Evolutionary conservation across 1,140 invertebrate genomes (phyloP), one percentile per base, ranked within the genome.

Genomic region (Bilobella aurantiaca): DNA sequence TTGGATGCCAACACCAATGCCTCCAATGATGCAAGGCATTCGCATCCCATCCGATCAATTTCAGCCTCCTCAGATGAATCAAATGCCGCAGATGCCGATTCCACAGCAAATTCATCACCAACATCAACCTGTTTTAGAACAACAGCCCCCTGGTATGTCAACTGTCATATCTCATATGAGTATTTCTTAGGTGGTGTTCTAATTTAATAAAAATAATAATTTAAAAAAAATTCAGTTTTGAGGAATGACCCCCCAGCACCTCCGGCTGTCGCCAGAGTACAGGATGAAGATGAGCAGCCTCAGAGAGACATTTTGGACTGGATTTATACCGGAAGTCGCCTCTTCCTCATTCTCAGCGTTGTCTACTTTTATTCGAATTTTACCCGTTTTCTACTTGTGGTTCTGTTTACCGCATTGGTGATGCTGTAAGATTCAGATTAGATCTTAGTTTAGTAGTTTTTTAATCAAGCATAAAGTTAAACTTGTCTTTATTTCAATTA

Each of bases 341-440:
- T 73, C 16, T 23, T 66, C n/a, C 62, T 73, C 1, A 68, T 73
- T 34, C 62, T 73, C 56, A 68, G 66, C 29, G 68, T 73, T 12
- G 71, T 73, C 1, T 73, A 73, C 34, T 73, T 73, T 65, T 73
- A 73, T 53, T 69, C 71, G 12, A 73, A 66, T 57, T 66, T 73
- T 56, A 66, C 68, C 18, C 68, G 71, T 2, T 70, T 73, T 30
- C 62, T 70, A 32, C 68, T 73, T 14, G 71, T 73, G 25, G 62
- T 73, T 14, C 31, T 70, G 25, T 70, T 69, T 59, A 69, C 68
- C n/a, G 66, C 28, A 23, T 62, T 68, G 47, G 68, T 73, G 60
- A 62, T 69, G 58, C 32, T 72, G 70, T 72, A 69, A 67, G 67
- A 66, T 47, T 3, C 59, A 42, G 18, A 21, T 42, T 30, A 62